Base-by-base conservation (phyloP, 2,113 vertebrate species). In the Hemichromis elongatus region DNA sequence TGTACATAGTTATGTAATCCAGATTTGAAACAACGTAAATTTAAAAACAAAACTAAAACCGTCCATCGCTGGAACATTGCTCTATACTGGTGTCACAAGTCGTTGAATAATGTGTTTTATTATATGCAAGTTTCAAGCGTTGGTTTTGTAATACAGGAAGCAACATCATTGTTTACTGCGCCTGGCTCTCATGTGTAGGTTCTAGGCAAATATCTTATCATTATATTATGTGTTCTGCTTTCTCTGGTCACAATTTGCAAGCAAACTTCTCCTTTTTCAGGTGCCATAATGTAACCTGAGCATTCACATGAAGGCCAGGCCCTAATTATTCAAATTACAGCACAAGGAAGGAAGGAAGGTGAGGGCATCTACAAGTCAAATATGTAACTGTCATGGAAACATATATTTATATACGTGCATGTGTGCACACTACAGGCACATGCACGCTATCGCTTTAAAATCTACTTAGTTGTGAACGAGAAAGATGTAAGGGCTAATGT, bases 281-380 rank as follows among this genome's bases (percentile, higher is more conserved):
- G 57, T 42, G 33, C 30, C 52, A 52, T 88, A 59, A 77, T 50
- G 9, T 16, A 63, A 79, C 16, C 54, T 93, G 86, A 92, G 88
- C 86, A 28, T 83, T 28, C 7, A 35, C 70, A 80, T 83, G 90
- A 87, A 92, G 55, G 53, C 18, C 13, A 5, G 2, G 16, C 30
- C 53, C 11, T 4, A 68, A 37, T 77, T 86, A 95, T 93, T 92
- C 86, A 93, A 94, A 95, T 89, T 1, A 35, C 21, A 40, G n/a
- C 47, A 81, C 19, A 9, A 54, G 86, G 70, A 83, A 86, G 86
- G 70, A 83, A 86, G 30, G 28, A 28, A 4, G 33, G 5, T 3
- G 18, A 63, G 7, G 28, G n/a, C 26, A 84, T 94, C 94, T 93
- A 89, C 79, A 80, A 95, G 75, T 86, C 66, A 93, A 92, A 92